Evolutionary conservation across 2,888 invertebrate genomes (phyloP).

Genomic region (Eueremaeus valkanovi): DNA sequence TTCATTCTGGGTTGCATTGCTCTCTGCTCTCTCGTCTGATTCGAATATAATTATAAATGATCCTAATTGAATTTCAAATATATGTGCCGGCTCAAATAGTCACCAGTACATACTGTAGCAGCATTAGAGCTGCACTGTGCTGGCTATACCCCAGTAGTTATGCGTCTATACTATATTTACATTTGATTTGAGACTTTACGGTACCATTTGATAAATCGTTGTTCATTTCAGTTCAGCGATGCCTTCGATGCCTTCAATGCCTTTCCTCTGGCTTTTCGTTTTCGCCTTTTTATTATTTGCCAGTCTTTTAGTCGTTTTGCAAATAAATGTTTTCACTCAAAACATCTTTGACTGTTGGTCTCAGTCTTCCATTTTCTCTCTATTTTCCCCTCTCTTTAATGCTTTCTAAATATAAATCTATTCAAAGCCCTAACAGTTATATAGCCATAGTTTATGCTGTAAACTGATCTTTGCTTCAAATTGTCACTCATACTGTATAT

Average conservation of each 20-base stretch:
- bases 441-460: too few species aligned
- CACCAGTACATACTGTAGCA: too few species aligned
- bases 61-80: constrained; percentile 35
- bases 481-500: not conserved
- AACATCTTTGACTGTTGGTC: constrained; percentile 21
- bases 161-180: constrained; percentile 19
- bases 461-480: not conserved
- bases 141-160: not conserved
- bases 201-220: constrained; percentile 36
- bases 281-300: constrained; percentile 25
- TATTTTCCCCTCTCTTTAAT: not conserved
- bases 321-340: constrained; percentile 33
- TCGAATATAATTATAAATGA: constrained; percentile 31
- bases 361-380: not conserved
- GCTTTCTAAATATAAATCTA: constrained; percentile 24
- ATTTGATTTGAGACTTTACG: constrained; percentile 30
- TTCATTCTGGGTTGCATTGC: too few species aligned
- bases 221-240: constrained; percentile 4
- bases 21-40: too few species aligned
- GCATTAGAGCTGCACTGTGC: too few species aligned
- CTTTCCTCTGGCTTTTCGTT: constrained; percentile 6
- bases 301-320: not conserved
- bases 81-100: not conserved
- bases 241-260: too few species aligned
- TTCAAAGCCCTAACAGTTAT: not conserved